Conservation (phyloP, 2,888 invertebrate species). For the Noctua janthina region DNA sequence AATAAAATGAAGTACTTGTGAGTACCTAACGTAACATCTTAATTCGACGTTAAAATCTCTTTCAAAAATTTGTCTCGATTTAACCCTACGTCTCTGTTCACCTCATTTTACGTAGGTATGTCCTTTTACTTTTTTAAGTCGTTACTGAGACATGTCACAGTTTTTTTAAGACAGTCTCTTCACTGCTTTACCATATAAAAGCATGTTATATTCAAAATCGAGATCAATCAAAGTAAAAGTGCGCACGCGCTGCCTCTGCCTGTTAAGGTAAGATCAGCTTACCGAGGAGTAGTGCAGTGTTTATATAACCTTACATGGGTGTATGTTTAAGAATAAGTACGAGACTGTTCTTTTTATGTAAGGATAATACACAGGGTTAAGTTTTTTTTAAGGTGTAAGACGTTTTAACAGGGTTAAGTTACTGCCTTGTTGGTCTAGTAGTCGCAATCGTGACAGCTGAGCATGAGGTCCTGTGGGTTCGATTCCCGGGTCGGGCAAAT, state of each 20-base stretch:
- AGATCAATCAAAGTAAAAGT: slow-evolving; percentile 59
- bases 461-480: no score
- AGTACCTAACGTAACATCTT: no score
- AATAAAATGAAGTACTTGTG: no score
- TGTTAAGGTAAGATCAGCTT: slow-evolving; percentile 53
- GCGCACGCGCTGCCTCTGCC: slow-evolving; percentile 33
- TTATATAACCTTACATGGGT: slow-evolving; percentile 44
- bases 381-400: background rate
- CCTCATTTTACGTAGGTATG: background rate
- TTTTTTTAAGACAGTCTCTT: background rate
- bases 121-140: background rate
- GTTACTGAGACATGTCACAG: background rate
- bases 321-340: background rate
- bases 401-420: background rate
- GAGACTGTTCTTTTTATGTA: slow-evolving; percentile 15
- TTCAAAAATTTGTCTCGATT: no score
- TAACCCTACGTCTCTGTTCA: background rate
- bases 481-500: no score
- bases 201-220: slow-evolving; percentile 25
- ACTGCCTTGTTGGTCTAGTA: no score
- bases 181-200: slow-evolving; percentile 21
- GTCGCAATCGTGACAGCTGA: no score
- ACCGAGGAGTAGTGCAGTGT: slow-evolving; percentile 13
- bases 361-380: slow-evolving; percentile 3
- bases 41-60: no score